Evolutionary conservation across 2,113 vertebrate species (phyloP).

Genomic region (Cephalophus harveyi): DNA sequence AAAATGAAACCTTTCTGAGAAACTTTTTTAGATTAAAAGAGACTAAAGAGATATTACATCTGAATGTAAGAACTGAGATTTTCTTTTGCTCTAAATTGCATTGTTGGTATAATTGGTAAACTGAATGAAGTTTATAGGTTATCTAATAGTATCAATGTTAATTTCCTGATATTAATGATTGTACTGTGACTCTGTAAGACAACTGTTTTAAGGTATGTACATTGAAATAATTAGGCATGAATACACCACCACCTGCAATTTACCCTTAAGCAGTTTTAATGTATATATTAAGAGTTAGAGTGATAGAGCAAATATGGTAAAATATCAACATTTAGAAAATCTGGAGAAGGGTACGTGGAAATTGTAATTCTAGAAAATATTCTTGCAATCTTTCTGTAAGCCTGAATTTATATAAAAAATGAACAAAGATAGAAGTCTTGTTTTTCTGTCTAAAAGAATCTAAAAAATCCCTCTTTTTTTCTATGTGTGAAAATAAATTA

Average conservation of each 20-base stretch:
- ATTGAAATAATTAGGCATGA: neutral
- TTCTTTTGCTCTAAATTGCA: neutral
- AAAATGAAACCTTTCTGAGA: neutral
- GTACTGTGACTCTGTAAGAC: neutral
- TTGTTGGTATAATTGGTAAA: neutral
- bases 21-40: neutral
- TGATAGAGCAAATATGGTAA: neutral
- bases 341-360: neutral
- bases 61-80: neutral
- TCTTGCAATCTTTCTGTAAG: neutral
- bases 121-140: neutral
- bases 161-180: neutral
- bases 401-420: neutral
- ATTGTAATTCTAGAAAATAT: neutral
- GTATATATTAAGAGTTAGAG: neutral
- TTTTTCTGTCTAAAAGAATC: slow-evolving; percentile 8
- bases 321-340: neutral
- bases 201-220: neutral
- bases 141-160: neutral
- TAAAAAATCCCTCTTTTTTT: neutral
- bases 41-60: neutral
- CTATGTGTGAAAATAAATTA: neutral
- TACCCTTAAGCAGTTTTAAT: neutral
- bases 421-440: neutral
- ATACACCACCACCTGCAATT: neutral